Percentiles rank a stretch among this genome's conserved stretches.
Conservation (phyloP, 1,140 invertebrate species). For the Dolichoris vasculosae region DNA sequence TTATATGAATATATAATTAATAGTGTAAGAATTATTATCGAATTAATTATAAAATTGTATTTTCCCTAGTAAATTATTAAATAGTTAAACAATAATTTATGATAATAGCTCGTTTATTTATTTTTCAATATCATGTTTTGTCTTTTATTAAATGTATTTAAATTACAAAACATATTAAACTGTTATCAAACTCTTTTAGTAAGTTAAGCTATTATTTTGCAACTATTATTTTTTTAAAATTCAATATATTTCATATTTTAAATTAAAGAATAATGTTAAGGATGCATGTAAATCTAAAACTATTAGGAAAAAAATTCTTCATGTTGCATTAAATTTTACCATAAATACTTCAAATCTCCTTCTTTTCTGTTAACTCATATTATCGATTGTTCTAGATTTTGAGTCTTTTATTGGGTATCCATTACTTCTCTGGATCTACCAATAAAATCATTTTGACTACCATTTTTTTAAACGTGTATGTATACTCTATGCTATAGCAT, state of each 20-base stretch:
- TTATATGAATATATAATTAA: too few species aligned
- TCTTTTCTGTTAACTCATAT: conserved; percentile 30
- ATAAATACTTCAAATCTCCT: background rate
- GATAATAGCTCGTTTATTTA: too few species aligned
- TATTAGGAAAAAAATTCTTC: conserved; percentile 19
- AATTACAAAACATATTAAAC: too few species aligned
- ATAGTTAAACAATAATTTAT: too few species aligned
- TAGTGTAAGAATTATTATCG: too few species aligned
- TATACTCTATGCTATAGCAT: background rate
- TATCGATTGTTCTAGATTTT: conserved; percentile 25
- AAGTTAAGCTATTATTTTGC: too few species aligned
- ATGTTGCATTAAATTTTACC: background rate
- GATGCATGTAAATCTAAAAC: background rate
- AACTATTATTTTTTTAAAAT: background rate
- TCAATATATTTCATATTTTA: background rate
- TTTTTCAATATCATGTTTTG: too few species aligned
- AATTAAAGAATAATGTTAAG: background rate
- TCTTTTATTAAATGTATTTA: too few species aligned
- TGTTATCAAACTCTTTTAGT: too few species aligned
- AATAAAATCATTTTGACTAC: background rate
- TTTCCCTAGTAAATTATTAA: too few species aligned
- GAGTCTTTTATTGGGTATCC: conserved; percentile 49
- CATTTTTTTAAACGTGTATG: background rate
- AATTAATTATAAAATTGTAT: too few species aligned
- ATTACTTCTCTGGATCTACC: conserved; percentile 30